A percentile compares a stretch with the other conserved stretches of the same genome.
Evolutionary conservation across 2,888 invertebrate genomes (phyloP).

Genomic region (Lysandra bellargus): DNA sequence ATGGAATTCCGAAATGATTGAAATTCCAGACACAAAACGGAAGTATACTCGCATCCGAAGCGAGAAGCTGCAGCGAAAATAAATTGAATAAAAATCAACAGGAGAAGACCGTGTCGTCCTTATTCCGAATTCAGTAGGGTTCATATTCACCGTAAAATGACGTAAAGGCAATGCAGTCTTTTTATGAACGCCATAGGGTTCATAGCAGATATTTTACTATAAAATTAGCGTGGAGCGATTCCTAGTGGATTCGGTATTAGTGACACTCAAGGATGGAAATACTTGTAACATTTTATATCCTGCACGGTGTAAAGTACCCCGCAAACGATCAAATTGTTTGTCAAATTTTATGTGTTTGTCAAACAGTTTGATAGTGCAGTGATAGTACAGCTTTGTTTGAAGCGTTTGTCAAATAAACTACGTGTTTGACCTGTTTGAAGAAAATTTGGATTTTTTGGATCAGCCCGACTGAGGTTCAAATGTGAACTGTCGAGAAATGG

Average conservation of each 20-base stretch:
- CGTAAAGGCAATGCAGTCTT: not conserved
- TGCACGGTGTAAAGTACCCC: too few relatives aligned
- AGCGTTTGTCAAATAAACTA: too few relatives aligned
- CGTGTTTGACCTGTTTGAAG: too few relatives aligned
- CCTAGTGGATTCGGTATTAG: not conserved
- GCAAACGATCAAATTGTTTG: too few relatives aligned
- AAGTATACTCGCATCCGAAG: constrained; percentile 19
- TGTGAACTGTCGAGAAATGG: too few relatives aligned
- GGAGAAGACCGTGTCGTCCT: not conserved
- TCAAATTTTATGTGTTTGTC: too few relatives aligned
- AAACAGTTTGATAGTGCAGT: too few relatives aligned
- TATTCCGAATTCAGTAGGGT: not conserved
- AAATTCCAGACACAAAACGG: constrained; percentile 25
- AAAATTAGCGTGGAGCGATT: not conserved
- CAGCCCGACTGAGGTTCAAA: too few relatives aligned
- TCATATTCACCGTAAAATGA: not conserved
- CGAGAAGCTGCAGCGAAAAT: constrained; percentile 26
- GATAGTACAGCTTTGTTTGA: too few relatives aligned
- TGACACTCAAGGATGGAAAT: not conserved
- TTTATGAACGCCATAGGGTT: not conserved
- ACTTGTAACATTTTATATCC: not conserved
- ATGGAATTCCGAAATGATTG: constrained; percentile 18
- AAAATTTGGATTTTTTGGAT: too few relatives aligned
- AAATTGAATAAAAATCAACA: constrained; percentile 30
- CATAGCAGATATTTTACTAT: not conserved